Base-by-base conservation (phyloP, 2,797 vertebrate genomes). In the Parotocinclus haroldoi region DNA sequence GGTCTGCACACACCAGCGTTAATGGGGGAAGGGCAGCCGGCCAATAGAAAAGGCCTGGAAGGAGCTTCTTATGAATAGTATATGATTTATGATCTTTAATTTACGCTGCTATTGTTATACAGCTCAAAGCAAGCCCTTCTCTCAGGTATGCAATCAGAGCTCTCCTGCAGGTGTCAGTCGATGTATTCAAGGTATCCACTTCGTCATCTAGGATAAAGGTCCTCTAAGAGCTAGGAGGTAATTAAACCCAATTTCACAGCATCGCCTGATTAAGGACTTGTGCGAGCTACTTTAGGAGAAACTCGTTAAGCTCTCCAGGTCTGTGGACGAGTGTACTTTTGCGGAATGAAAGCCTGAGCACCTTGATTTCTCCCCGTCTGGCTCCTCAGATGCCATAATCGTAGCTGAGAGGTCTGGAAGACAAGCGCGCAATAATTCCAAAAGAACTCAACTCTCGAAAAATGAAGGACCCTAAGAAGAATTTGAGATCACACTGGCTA, bases 211-310 rank as follows among this genome's bases (percentile, higher is more conserved):
- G 48, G 44, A 64, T 36, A 18, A 46, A 72, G 40, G 61, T 65
- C 56, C 45, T 64, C 40, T 42, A 27, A 27, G 27, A 27, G 27
- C 27, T 44, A 72, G 72, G 79, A 82, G 77, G 72, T 80, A 84
- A 80, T 80, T 78, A 79, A 78, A 79, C 76, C 71, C 75, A 62
- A 85, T 89, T 87, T 85, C 83, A 84, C 81, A 84, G 81, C 72
- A 81, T 72, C 74, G 79, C 78, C 75, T 81, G 76, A 77, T 82
- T 81, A 79, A 85, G 76, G 79, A 79, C 82, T 58, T 69, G 53
- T 72, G 68, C 66, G 67, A 46, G 76, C 80, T 68, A 68, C 58
- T 78, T 83, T 73, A 57, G 61, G 63, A 79, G 67, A 67, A 51
- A 64, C 64, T 68, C 65, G 70, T 75, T 73, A 75, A 66, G 68